Evolutionary conservation across 2,888 invertebrate genomes (phyloP).

Genomic region (Andrena dorsata): DNA sequence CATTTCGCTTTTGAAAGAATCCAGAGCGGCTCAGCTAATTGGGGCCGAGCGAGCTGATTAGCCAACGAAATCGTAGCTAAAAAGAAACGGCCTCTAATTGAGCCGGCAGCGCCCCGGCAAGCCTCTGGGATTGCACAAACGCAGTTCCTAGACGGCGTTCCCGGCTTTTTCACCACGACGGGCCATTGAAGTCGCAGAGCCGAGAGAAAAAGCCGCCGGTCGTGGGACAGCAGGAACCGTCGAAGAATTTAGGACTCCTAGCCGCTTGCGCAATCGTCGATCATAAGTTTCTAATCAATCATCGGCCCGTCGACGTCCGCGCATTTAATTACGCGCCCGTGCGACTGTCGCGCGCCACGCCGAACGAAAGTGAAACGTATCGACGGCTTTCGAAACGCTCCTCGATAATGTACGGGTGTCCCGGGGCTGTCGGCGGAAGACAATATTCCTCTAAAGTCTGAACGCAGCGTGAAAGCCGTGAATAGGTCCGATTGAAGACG

Average conservation of each 20-base stretch:
- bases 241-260: slow-evolving; percentile 46
- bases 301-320: slow-evolving; percentile 42
- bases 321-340: slow-evolving; percentile 38
- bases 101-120: slow-evolving; percentile 24
- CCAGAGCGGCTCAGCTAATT: slow-evolving; percentile 71
- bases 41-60: slow-evolving; percentile 70
- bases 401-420: not conserved
- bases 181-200: not conserved
- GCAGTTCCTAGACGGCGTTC: not conserved
- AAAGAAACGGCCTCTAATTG: slow-evolving; percentile 56
- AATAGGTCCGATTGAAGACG: not conserved
- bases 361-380: slow-evolving; percentile 44
- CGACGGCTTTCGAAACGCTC: slow-evolving; percentile 40
- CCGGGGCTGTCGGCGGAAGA: not conserved
- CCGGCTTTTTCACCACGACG: not conserved
- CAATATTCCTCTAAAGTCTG: slow-evolving; percentile 1
- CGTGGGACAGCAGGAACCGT: not conserved
- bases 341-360: slow-evolving; percentile 26
- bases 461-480: not conserved
- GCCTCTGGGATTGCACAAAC: slow-evolving; percentile 35
- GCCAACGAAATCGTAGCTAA: slow-evolving; percentile 69
- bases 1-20: slow-evolving; percentile 63
- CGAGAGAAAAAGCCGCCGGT: not conserved
- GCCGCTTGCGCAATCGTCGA: slow-evolving; percentile 26
- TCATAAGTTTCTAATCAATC: slow-evolving; percentile 52